phyloP scores from a whole-genome alignment of 2,888 invertebrate species.

The Ptilodon capucinus region DNA sequence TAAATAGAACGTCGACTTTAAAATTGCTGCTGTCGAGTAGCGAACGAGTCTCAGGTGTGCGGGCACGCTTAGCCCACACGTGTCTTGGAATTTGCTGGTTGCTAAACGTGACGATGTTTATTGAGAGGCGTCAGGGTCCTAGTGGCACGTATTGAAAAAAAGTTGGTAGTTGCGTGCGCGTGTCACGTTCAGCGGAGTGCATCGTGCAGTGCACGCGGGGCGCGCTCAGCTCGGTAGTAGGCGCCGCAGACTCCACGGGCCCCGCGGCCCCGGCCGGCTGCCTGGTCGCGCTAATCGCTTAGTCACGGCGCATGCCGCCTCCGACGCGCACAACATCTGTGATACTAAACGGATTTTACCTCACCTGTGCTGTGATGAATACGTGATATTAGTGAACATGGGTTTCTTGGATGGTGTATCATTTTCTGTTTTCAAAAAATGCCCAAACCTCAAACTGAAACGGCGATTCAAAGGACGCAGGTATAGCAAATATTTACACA shows the following conservation, averaged over 20 bases:
- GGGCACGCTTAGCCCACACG: conserved; percentile 28
- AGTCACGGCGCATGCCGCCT: conserved; percentile 59
- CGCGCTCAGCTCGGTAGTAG: conserved; percentile 31
- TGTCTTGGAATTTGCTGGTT: conserved; percentile 14
- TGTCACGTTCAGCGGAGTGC: conserved; percentile 47
- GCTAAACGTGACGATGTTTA: conserved; percentile 16
- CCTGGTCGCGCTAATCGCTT: conserved; percentile 54
- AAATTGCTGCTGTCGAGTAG: conserved; percentile 19
- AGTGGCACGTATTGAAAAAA: conserved; percentile 8
- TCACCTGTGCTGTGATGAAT: conserved; percentile 44
- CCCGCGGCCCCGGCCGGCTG: conserved; percentile 32
- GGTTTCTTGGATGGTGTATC: conserved; percentile 64
- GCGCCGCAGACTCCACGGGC: conserved; percentile 26
- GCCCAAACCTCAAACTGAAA: conserved; percentile 64
- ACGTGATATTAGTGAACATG: conserved; percentile 58
- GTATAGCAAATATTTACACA: conserved; percentile 37
- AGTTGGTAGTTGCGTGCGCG: conserved; percentile 21
- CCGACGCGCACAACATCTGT: conserved; percentile 52
- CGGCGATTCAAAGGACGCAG: conserved; percentile 49
- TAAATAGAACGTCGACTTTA: conserved; percentile 27
- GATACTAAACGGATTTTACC: conserved; percentile 41
- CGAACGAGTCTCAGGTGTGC: conserved; percentile 23
- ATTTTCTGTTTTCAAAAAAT: conserved; percentile 72
- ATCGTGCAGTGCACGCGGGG: conserved; percentile 39
- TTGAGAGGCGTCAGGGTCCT: conserved; percentile 14